phyloP scores from a whole-genome alignment of 2,113 vertebrate genomes.

The Mus musculus region DNA sequence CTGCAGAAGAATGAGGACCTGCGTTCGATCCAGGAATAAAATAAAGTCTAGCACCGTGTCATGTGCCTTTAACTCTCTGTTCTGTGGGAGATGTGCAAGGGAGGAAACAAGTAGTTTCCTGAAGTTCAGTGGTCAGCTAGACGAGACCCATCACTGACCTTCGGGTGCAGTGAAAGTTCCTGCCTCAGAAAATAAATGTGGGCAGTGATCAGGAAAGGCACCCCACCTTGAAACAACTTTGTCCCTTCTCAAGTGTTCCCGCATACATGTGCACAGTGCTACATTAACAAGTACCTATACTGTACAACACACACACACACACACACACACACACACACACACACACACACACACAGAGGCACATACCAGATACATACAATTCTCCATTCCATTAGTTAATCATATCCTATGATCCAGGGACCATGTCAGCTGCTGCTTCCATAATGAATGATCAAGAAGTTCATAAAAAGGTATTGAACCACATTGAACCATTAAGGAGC shows the following conservation, averaged over 20 bases:
- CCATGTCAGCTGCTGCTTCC: not conserved
- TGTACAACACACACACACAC: not conserved
- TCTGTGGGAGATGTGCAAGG: too few species aligned
- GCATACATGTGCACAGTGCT: not conserved
- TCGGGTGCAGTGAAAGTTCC: too few species aligned
- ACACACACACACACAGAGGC: too few species aligned
- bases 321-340: not conserved
- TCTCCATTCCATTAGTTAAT: not conserved
- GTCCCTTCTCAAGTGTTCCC: not conserved
- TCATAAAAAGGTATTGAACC: not conserved
- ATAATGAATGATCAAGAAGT: not conserved
- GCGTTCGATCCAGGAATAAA: not conserved
- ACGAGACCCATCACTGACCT: not conserved
- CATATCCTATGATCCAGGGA: not conserved
- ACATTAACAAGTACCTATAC: not conserved
- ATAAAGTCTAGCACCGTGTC: not conserved
- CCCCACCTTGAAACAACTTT: not conserved
- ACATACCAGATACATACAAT: not conserved
- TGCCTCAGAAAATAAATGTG: not conserved
- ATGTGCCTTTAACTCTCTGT: not conserved
- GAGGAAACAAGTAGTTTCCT: not conserved
- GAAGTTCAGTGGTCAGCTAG: not conserved
- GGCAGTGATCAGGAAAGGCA: not conserved
- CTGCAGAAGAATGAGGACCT: not conserved
- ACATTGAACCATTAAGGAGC: not conserved